phyloP scores from a whole-genome alignment of 1,140 invertebrate genomes.

The Monochamus saltuarius region DNA sequence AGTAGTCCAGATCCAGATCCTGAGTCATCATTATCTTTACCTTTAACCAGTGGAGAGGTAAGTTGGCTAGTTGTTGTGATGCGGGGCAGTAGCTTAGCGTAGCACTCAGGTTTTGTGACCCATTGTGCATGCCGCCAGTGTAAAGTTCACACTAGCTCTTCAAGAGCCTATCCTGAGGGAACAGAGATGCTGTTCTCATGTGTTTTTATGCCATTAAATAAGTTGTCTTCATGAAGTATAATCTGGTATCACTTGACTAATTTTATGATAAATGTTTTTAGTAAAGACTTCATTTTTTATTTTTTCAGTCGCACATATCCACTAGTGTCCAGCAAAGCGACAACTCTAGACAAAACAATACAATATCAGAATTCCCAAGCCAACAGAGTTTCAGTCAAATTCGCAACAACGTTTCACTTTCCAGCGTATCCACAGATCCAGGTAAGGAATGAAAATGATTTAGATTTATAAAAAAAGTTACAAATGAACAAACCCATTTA shows the following conservation, averaged over 20 bases:
- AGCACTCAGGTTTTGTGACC: too few species aligned
- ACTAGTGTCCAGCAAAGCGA: constrained; percentile 32
- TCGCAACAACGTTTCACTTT: constrained; percentile 37
- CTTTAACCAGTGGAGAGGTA: constrained; percentile 35
- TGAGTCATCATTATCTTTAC: constrained; percentile 35
- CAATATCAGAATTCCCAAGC: constrained; percentile 18
- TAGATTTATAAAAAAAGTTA: neutral
- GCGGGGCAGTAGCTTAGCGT: too few species aligned
- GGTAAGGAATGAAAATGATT: constrained; percentile 34
- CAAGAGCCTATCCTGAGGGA: too few species aligned
- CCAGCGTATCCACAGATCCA: constrained; percentile 45
- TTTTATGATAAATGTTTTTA: too few species aligned
- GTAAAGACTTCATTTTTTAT: constrained; percentile 19
- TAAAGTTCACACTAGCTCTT: too few species aligned
- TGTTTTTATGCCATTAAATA: too few species aligned
- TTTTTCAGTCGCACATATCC: constrained; percentile 43
- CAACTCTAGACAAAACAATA: constrained; percentile 11
- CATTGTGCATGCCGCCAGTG: too few species aligned
- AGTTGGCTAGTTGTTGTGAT: too few species aligned
- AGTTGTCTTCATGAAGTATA: too few species aligned
- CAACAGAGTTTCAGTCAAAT: constrained; percentile 30
- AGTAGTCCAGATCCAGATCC: constrained; percentile 53
- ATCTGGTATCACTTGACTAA: too few species aligned
- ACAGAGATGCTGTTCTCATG: too few species aligned
- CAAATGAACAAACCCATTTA: neutral